Conservation (phyloP, 2,797 vertebrate species). For the Halcyon chelicuti region DNA sequence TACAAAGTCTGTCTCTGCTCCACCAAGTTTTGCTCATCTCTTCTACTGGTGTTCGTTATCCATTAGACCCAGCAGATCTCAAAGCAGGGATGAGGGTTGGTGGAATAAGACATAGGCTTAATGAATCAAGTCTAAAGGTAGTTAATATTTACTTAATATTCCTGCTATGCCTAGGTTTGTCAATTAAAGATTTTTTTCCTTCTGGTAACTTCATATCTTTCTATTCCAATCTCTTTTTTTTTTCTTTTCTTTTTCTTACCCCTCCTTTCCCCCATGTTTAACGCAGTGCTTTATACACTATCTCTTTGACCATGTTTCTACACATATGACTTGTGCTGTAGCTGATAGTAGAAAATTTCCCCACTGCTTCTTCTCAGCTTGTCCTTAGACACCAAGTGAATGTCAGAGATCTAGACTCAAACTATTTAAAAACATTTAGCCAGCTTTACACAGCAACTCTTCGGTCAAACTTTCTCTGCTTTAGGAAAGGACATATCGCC, state of each 20-base stretch:
- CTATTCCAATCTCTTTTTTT: neutral
- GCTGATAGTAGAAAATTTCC: neutral
- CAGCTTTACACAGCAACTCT: constrained; percentile 48
- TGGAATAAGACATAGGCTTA: neutral
- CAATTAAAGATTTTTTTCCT: neutral
- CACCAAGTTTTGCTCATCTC: neutral
- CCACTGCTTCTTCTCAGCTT: neutral
- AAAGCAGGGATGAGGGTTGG: neutral
- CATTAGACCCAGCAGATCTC: neutral
- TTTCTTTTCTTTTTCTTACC: neutral
- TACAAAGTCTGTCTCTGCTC: neutral
- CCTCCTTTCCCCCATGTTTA: neutral
- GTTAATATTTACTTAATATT: neutral
- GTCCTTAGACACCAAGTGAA: constrained; percentile 43
- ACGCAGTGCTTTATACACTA: neutral
- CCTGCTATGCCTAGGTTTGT: neutral
- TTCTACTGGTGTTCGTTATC: neutral
- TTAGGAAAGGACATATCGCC: constrained; percentile 68
- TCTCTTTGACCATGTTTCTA: neutral
- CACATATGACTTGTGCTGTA: neutral
- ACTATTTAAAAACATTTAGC: constrained; percentile 66
- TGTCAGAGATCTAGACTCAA: constrained; percentile 40
- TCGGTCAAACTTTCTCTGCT: constrained; percentile 67
- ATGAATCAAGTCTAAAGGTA: neutral
- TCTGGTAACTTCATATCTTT: neutral